Percentiles rank a stretch among this genome's conserved stretches.
Conservation (phyloP, 2,888 invertebrate species). For the Machimus rusticus region DNA sequence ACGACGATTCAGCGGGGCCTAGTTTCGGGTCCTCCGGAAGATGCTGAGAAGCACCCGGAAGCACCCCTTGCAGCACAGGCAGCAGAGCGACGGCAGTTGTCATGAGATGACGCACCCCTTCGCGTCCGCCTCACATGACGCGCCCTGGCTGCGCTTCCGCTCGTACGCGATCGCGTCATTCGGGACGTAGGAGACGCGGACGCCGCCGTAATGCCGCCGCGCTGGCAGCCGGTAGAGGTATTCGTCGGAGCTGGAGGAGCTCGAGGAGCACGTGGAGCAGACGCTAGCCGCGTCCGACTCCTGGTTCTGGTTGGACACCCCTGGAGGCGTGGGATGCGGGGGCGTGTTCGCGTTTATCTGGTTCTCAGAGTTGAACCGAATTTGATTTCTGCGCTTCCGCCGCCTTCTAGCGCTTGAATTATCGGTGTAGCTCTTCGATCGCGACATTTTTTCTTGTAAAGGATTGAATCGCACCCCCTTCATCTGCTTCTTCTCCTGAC, state of each 20-base stretch:
- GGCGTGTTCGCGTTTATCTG: slow-evolving; percentile 60
- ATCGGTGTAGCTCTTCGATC: slow-evolving; percentile 67
- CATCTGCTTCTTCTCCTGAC: slow-evolving; percentile 48
- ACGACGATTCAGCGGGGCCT: not conserved
- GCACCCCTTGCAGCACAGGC: slow-evolving; percentile 42
- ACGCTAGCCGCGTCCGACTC: slow-evolving; percentile 78
- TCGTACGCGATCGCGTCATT: slow-evolving; percentile 89
- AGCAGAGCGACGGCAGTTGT: slow-evolving; percentile 59
- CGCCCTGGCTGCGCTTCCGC: slow-evolving; percentile 68
- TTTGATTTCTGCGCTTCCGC: slow-evolving; percentile 56
- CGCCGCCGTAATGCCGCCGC: slow-evolving; percentile 85
- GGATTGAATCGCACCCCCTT: slow-evolving; percentile 62
- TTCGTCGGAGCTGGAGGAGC: slow-evolving; percentile 84
- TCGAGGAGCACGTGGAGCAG: slow-evolving; percentile 90
- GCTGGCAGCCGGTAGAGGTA: slow-evolving; percentile 86
- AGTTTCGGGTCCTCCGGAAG: slow-evolving; percentile 9
- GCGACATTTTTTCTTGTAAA: slow-evolving; percentile 63
- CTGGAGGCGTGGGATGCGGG: slow-evolving; percentile 48
- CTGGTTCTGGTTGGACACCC: slow-evolving; percentile 55
- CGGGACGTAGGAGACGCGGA: slow-evolving; percentile 90
- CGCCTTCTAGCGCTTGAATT: slow-evolving; percentile 60
- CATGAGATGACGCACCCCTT: slow-evolving; percentile 88
- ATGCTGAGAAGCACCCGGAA: slow-evolving; percentile 36
- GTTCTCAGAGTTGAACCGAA: slow-evolving; percentile 58
- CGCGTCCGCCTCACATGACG: slow-evolving; percentile 64